These are phyloP conservation scores for Dendrocincla tyrannina DNA, from an alignment of 2,797 vertebrate species.

Conservation along the genomic window DNA sequence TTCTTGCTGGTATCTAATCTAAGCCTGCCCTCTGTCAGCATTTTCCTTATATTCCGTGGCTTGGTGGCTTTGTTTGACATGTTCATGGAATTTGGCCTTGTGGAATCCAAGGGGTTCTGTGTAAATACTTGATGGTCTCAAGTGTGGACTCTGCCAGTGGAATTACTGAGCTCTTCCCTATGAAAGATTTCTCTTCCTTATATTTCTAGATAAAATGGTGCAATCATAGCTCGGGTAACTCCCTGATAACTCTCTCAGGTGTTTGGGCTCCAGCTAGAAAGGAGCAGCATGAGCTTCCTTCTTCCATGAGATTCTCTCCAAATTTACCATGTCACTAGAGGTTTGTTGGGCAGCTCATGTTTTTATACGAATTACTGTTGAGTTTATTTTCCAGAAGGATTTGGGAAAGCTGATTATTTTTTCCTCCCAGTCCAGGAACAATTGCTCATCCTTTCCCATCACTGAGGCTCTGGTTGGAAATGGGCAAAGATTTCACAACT, in stretches of 20 bases:
- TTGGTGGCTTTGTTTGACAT: neutral
- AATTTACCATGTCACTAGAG: neutral
- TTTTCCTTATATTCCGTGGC: neutral
- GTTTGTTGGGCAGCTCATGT: neutral
- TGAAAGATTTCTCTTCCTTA: neutral
- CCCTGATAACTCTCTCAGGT: neutral
- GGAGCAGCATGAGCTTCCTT: neutral
- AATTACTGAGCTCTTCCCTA: neutral
- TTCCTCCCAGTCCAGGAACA: constrained; percentile 7
- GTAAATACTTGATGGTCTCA: neutral
- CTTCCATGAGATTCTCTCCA: neutral
- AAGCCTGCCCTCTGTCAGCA: neutral
- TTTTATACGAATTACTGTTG: neutral
- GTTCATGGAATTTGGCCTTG: neutral
- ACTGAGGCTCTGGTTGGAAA: neutral
- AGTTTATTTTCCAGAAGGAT: neutral
- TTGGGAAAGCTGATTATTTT: constrained; percentile 1
- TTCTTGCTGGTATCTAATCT: neutral
- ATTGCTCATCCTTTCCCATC: constrained; percentile 42
- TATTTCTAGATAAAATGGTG: neutral
- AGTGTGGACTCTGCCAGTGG: neutral
- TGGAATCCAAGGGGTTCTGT: neutral
- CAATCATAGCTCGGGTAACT: neutral
- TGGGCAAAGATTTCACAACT: constrained; percentile 5
- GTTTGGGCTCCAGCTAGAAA: neutral